A percentile compares a stretch with the other conserved stretches of the same genome.
Conservation (phyloP, 1,140 invertebrate species). For the Calephelis nemesis region DNA sequence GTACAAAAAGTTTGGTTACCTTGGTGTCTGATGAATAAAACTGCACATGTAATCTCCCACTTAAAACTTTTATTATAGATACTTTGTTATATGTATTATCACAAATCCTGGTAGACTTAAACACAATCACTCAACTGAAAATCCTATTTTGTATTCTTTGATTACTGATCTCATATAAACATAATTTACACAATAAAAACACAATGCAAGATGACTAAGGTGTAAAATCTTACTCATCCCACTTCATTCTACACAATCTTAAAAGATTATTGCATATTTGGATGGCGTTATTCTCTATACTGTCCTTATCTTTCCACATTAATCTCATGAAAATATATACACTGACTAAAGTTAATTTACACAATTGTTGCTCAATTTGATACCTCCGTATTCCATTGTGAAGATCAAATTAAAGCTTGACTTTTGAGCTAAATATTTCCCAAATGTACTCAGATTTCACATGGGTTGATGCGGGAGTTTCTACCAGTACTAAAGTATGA, state of each 20-base stretch:
- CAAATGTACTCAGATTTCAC: constrained; percentile 37
- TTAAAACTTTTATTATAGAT: constrained; percentile 81
- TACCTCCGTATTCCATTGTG: constrained; percentile 33
- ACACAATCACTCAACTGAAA: constrained; percentile 79
- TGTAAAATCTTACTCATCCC: constrained; percentile 66
- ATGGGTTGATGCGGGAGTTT: constrained; percentile 71
- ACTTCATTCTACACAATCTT: constrained; percentile 75
- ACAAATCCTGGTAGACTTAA: constrained; percentile 81
- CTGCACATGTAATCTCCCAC: constrained; percentile 78
- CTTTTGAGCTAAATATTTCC: constrained; percentile 31
- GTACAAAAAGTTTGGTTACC: constrained; percentile 53
- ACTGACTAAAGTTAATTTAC: constrained; percentile 76
- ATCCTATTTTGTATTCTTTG: constrained; percentile 72
- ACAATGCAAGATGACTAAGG: constrained; percentile 72
- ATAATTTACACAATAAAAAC: constrained; percentile 77
- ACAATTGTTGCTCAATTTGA: constrained; percentile 56
- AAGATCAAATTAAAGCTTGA: constrained; percentile 18
- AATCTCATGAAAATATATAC: constrained; percentile 78
- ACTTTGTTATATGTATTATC: constrained; percentile 81
- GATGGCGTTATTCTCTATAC: constrained; percentile 74
- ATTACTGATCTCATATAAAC: constrained; percentile 77
- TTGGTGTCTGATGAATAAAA: constrained; percentile 72
- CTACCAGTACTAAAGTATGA: constrained; percentile 79
- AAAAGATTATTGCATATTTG: constrained; percentile 76
- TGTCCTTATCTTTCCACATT: constrained; percentile 65